Base-by-base conservation (phyloP, 2,797 vertebrate species). In the Macropodus opercularis region DNA sequence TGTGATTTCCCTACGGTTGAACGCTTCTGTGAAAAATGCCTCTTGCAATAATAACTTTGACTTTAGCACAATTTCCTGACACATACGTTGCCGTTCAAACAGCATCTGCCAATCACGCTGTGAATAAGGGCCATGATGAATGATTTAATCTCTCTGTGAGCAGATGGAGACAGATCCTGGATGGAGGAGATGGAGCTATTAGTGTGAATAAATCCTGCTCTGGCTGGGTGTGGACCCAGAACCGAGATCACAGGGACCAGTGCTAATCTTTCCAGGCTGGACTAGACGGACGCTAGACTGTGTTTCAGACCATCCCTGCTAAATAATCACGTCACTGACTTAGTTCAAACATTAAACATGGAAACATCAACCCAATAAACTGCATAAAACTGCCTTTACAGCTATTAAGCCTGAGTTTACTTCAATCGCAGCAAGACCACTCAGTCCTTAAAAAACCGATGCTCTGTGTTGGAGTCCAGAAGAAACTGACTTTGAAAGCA, bases 101-200 rank as follows among this genome's bases (percentile, higher is more conserved):
- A 15, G 36, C 73, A 55, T 43, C 57, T 52, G 19, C 35, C 22
- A 53, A 3, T 58, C 76, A 70, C 17, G 54, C 53, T 5, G 50
- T 52, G 58, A 74, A 57, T 42, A 56, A 43, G 41, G 38, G 40
- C 40, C 27, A 3, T 3, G n/a, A 14, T 17, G 31, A 63, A 38
- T 22, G 8, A 39, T 67, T 50, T 21, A 50, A 61, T 41, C 52
- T 49, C 39, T 41, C 40, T 42, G 26, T 4, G 47, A 70, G 40
- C 70, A 80, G 80, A 81, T 58, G 68, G 57, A 81, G 14, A 17
- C 23, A 17, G 54, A 23, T 44, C 38, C 56, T 51, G 31, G 39
- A 65, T 71, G 66, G 5, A 59, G 70, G 64, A 56, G 62, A 53
- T 19, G 55, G 49, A 46, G 63, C 56, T 41, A 65, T 63, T 56